Percentiles rank a stretch among this genome's conserved stretches.
phyloP scores from a whole-genome alignment of 2,797 vertebrate genomes.

The Trematomus bernacchii region DNA sequence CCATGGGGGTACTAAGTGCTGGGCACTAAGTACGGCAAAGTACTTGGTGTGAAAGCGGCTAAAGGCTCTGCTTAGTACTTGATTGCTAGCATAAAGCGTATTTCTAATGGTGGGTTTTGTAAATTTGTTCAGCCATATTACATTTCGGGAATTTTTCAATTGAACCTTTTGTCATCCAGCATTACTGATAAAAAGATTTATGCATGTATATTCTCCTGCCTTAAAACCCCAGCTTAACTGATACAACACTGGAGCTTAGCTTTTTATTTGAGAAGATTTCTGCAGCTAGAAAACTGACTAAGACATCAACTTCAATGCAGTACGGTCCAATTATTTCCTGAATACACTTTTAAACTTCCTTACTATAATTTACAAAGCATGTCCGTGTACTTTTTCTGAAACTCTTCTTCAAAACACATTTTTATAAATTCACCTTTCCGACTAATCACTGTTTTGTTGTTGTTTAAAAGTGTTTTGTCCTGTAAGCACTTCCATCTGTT shows the following conservation, averaged over 20 bases:
- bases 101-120: neutral
- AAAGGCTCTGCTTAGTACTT: neutral
- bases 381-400: conserved; percentile 17
- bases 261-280: neutral
- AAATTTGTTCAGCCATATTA: neutral
- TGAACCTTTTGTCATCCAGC: neutral
- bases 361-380: conserved; percentile 3
- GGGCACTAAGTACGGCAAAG: no score
- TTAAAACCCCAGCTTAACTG: neutral
- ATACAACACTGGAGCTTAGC: neutral
- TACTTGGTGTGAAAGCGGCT: no score
- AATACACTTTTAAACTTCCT: conserved; percentile 28
- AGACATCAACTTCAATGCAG: neutral
- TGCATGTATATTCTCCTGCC: neutral
- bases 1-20: no score
- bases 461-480: conserved; percentile 27
- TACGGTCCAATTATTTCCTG: conserved; percentile 7
- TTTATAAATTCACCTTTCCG: conserved; percentile 14
- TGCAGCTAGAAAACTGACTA: conserved; percentile 9
- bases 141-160: neutral
- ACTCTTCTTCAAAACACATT: conserved; percentile 15
- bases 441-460: conserved; percentile 38
- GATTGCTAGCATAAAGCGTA: neutral
- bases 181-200: neutral
- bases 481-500: conserved; percentile 29